phyloP scores from a whole-genome alignment of 2,888 invertebrate genomes.

The Matsumyia berberina region DNA sequence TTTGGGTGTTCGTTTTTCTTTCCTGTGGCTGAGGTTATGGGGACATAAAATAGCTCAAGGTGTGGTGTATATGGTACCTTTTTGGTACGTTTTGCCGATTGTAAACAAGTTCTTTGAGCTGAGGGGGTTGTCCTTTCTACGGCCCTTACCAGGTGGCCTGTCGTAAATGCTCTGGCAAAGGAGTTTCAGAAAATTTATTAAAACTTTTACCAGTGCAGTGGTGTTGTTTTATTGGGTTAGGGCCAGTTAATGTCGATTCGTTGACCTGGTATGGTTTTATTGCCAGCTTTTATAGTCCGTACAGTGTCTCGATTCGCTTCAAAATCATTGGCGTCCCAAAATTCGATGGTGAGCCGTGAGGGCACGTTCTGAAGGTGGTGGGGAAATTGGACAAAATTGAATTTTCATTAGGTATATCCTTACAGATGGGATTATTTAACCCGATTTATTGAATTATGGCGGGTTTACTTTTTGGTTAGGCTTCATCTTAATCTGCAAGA shows the following conservation, averaged over 20 bases:
- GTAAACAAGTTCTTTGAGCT: conserved; percentile 60
- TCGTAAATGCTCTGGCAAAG: conserved; percentile 56
- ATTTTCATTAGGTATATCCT: conserved; percentile 5
- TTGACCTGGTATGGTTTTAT: conserved; percentile 59
- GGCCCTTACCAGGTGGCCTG: too few relatives aligned
- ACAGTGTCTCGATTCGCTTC: conserved; percentile 24
- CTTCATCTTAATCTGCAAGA: too few relatives aligned
- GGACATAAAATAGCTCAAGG: conserved; percentile 69
- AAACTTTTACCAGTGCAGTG: conserved; percentile 69
- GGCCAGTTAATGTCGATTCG: conserved; percentile 65
- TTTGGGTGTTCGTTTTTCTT: conserved; percentile 10
- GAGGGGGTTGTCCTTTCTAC: conserved; percentile 31
- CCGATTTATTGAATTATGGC: too few relatives aligned
- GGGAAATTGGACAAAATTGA: conserved; percentile 21
- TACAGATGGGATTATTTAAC: background rate
- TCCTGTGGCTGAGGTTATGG: conserved; percentile 55
- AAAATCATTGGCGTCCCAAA: conserved; percentile 29
- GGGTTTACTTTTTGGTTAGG: too few relatives aligned
- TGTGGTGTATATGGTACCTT: conserved; percentile 60
- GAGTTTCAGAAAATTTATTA: conserved; percentile 64
- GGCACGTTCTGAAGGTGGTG: background rate
- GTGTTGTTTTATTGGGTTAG: conserved; percentile 63
- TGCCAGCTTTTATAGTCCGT: conserved; percentile 33
- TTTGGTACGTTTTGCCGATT: conserved; percentile 44
- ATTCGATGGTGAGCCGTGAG: background rate